These are phyloP conservation scores for Menidia menidia DNA, from an alignment of 2,797 vertebrate species.

Conservation along the genomic window DNA sequence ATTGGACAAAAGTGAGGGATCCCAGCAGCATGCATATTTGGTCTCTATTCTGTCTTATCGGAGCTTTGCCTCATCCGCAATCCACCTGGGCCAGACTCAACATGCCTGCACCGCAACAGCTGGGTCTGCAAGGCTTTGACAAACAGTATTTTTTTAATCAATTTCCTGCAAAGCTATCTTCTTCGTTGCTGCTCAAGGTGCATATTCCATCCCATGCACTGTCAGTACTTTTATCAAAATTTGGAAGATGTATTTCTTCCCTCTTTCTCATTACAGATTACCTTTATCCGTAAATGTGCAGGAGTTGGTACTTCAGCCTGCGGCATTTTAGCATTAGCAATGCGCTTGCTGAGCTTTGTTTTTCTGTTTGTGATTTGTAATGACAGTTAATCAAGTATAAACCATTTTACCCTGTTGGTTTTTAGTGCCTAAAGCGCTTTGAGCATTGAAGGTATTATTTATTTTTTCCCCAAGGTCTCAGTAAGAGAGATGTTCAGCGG, in stretches of 20 bases:
- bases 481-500: conserved; percentile 20
- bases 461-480: conserved; percentile 28
- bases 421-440: conserved; percentile 57
- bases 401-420: conserved; percentile 57
- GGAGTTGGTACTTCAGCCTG: conserved; percentile 30
- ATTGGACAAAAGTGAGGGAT: conserved; percentile 72
- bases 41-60: conserved; percentile 36
- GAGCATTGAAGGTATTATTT: conserved; percentile 34
- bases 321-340: conserved; percentile 51
- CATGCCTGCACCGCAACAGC: conserved; percentile 37
- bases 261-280: not conserved
- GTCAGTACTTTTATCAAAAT: conserved; percentile 3
- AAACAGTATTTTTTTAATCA: conserved; percentile 42
- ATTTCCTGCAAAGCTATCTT: conserved; percentile 9
- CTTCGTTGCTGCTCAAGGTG: not conserved
- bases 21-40: conserved; percentile 47
- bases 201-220: not conserved
- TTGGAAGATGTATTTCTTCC: conserved; percentile 4
- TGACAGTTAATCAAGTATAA: conserved; percentile 72
- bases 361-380: conserved; percentile 75
- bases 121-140: conserved; percentile 41
- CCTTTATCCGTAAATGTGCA: conserved; percentile 14
- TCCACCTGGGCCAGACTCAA: conserved; percentile 47
- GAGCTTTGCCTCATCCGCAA: conserved; percentile 22
- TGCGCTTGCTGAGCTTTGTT: conserved; percentile 44